phyloP scores from a whole-genome alignment of 1,140 invertebrate species.

The Pararge aegeria region DNA sequence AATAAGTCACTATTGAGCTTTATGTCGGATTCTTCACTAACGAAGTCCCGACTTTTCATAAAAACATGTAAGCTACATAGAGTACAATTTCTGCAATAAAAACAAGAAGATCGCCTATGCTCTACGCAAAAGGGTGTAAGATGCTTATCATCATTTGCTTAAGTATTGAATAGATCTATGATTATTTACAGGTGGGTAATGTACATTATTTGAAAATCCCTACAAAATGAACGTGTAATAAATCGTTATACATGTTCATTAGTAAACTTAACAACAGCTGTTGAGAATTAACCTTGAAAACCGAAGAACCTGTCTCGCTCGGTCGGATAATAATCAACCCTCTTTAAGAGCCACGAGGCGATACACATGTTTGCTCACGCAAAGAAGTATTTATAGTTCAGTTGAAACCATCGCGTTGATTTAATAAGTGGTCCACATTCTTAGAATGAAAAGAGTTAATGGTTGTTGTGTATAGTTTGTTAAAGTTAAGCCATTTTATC shows the following conservation, averaged over 20 bases:
- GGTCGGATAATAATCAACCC: slow-evolving; percentile 43
- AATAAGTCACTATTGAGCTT: no score
- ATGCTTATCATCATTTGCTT: no score
- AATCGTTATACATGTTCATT: not conserved
- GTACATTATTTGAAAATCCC: slow-evolving; percentile 6
- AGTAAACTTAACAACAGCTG: slow-evolving; percentile 37
- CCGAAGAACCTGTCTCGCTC: slow-evolving; percentile 45
- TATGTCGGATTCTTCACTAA: no score
- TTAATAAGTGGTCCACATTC: not conserved
- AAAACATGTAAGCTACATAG: no score
- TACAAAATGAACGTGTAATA: slow-evolving; percentile 4
- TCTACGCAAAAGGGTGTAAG: no score
- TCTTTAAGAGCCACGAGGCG: slow-evolving; percentile 21
- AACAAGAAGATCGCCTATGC: no score
- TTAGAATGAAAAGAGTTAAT: not conserved
- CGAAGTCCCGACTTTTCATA: no score
- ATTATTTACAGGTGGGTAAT: not conserved
- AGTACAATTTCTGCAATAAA: no score
- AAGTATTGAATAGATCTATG: no score
- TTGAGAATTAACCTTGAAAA: slow-evolving; percentile 41
- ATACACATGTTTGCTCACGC: slow-evolving; percentile 60
- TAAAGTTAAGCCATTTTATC: not conserved
- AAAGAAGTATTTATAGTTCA: slow-evolving; percentile 45
- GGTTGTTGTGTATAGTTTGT: not conserved
- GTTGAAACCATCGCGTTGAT: not conserved